These are phyloP conservation scores for Coronaproctus castanopsis DNA, from an alignment of 2,888 invertebrate genomes.

Conservation along the genomic window DNA sequence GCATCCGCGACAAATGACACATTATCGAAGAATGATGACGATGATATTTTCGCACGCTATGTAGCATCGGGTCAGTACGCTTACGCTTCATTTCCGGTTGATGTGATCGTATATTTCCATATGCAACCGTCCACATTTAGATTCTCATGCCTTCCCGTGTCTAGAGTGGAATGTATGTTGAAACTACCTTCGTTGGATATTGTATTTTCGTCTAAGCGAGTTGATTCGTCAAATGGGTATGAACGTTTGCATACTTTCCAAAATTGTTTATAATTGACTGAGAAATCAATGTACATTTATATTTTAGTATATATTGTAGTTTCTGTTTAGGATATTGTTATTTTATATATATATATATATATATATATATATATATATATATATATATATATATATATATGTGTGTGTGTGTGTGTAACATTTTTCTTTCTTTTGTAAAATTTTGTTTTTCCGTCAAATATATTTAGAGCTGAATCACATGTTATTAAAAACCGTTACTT, in stretches of 20 bases:
- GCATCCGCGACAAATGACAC: slow-evolving; percentile 22
- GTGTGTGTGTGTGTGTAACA: no score
- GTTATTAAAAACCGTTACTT: no score
- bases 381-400: no score
- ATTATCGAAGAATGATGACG: slow-evolving; percentile 11
- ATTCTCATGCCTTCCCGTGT: slow-evolving; percentile 87
- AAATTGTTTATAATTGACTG: background rate
- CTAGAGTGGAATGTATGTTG: slow-evolving; percentile 84
- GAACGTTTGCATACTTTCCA: slow-evolving; percentile 11
- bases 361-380: no score
- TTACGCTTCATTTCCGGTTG: slow-evolving; percentile 89
- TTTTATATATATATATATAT: no score
- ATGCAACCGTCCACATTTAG: slow-evolving; percentile 93
- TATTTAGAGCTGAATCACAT: no score
- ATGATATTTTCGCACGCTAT: slow-evolving; percentile 16
- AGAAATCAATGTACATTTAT: background rate
- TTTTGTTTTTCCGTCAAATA: no score
- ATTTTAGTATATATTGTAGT: no score
- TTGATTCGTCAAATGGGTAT: slow-evolving; percentile 41
- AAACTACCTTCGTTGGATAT: slow-evolving; percentile 92
- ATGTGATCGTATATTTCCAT: slow-evolving; percentile 94
- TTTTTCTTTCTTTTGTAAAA: no score
- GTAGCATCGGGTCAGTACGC: slow-evolving; percentile 42
- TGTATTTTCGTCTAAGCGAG: slow-evolving; percentile 83
- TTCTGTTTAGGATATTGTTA: no score